Evolutionary conservation across 2,888 invertebrate species (phyloP), one percentile per base, ranked within the genome.

Genomic region (Ichneumoninae sp.): DNA sequence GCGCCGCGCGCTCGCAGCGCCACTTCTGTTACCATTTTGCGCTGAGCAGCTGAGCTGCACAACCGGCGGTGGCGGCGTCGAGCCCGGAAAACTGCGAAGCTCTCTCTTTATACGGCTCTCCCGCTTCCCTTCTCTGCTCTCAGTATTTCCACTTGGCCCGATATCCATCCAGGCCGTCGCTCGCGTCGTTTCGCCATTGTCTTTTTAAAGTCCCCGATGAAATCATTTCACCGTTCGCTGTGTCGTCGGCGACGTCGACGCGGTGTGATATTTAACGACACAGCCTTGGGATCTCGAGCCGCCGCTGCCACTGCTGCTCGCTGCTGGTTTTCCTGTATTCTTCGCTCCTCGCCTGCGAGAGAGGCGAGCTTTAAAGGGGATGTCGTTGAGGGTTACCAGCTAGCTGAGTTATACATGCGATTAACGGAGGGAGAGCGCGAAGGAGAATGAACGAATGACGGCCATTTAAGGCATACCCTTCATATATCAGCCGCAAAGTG

Each of bases 141-240:
- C 47, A 26, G 22, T 47, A 50, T 47, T 30, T 68, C 68, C 76
- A 40, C 44, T 71, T 77, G 80, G 71, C 83, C 73, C 82, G 85
- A 89, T 89, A 89, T 87, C 86, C 83, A 86, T 87, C 85, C 87
- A 85, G 88, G 78, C 86, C 85, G 81, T 66, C 66, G 80, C 83
- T 76, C 74, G 81, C 77, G 77, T 88, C 83, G 86, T 87, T 88
- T 79, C 86, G 87, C 86, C 88, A 85, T 89, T 90, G 86, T 89
- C 88, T 85, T 87, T 80, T 86, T 83, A 88, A 89, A 90, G 88
- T 89, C 89, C 88, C 88, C 87, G 86, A 88, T 88, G 88, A 88
- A 90, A 91, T 88, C 88, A 87, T 90, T 88, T 85, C 87, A 88
- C 87, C 73, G 50, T 73, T 69, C 83, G 78, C 68, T 83, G 76